A percentile compares a stretch with the other conserved stretches of the same genome.
Evolutionary conservation across 2,113 vertebrate genomes (phyloP).

Genomic region (Alces alces): DNA sequence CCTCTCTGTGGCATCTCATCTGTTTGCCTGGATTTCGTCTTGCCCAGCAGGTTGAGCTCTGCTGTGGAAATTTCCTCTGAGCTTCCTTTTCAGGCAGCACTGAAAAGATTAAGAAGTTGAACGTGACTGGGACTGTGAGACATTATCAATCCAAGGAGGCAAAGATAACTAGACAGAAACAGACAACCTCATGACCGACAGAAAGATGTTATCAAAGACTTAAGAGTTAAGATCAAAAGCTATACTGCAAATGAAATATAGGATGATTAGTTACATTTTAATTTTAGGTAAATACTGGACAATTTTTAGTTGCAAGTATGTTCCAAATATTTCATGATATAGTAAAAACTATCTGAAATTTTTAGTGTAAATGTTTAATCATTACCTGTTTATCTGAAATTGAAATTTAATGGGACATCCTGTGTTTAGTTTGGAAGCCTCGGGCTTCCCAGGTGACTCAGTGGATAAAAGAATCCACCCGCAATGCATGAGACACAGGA

Average conservation of each 20-base stretch:
- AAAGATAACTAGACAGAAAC: not conserved
- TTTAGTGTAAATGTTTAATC: not conserved
- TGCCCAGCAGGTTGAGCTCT: not conserved
- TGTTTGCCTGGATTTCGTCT: not conserved
- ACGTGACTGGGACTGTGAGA: not conserved
- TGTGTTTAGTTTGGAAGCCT: not conserved
- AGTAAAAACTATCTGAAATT: not conserved
- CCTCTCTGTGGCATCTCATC: not conserved
- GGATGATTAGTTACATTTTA: not conserved
- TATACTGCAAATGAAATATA: not conserved
- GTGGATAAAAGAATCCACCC: not conserved
- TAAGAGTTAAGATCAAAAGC: not conserved
- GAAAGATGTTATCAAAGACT: not conserved
- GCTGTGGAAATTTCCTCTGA: slow-evolving; percentile 32
- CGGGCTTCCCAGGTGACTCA: not conserved
- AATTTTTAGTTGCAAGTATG: not conserved
- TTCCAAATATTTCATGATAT: not conserved
- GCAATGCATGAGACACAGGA: not conserved
- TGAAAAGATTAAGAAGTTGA: slow-evolving; percentile 12
- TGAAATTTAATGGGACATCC: not conserved
- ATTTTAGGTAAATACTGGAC: not conserved
- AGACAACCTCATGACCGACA: not conserved
- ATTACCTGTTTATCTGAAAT: not conserved
- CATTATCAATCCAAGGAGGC: not conserved
- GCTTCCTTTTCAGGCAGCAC: not conserved